These are phyloP conservation scores for Pachyrhynchus sulphureomaculatus DNA, from an alignment of 1,140 invertebrate genomes.

Conservation along the genomic window DNA sequence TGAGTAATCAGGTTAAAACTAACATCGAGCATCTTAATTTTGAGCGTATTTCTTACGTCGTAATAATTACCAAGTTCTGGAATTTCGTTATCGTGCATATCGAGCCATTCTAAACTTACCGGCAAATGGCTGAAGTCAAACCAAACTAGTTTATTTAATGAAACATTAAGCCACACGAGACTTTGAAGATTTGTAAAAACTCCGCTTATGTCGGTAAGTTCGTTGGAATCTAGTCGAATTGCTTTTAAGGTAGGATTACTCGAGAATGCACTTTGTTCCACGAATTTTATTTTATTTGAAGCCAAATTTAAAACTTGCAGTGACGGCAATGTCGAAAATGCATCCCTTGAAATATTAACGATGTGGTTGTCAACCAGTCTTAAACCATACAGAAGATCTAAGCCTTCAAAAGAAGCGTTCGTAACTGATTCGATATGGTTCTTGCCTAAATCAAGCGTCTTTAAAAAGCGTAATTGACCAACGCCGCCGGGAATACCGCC, in stretches of 20 bases:
- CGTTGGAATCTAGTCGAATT: conserved; percentile 67
- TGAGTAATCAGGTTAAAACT: conserved; percentile 72
- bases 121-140: conserved; percentile 71
- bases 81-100: conserved; percentile 68
- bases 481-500: conserved; percentile 70
- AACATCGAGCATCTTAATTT: conserved; percentile 73
- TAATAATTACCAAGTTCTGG: conserved; percentile 69
- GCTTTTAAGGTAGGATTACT: conserved; percentile 65
- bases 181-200: conserved; percentile 65
- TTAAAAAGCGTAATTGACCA: conserved; percentile 65
- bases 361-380: conserved; percentile 69
- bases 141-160: conserved; percentile 65
- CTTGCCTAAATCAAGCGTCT: conserved; percentile 76
- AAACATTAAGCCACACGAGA: conserved; percentile 71
- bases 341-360: conserved; percentile 63
- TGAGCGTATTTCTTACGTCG: conserved; percentile 59
- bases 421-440: conserved; percentile 68
- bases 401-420: conserved; percentile 62
- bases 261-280: conserved; percentile 66
- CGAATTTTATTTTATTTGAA: conserved; percentile 64
- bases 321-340: conserved; percentile 65
- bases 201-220: conserved; percentile 65
- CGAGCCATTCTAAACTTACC: conserved; percentile 67
- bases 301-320: conserved; percentile 70
- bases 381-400: conserved; percentile 64